Evolutionary conservation across 2,888 invertebrate species (phyloP).

Genomic region (Mongoloraphidia duomilia): DNA sequence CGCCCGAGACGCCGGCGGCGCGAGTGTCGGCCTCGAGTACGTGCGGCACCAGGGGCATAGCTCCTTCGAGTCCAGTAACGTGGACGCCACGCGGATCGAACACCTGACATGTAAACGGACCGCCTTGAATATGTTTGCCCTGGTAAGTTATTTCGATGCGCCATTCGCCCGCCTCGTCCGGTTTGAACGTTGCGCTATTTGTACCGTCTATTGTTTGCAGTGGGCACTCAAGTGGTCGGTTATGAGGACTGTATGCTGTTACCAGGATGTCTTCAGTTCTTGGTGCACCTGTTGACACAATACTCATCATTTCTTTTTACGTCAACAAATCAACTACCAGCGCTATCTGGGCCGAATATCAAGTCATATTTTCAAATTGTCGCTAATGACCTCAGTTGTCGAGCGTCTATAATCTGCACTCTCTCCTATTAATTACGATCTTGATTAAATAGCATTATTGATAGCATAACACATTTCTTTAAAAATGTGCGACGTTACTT

Average conservation of each 20-base stretch:
- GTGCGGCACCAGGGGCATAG: constrained; percentile 72
- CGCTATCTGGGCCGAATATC: background rate
- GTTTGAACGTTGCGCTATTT: constrained; percentile 92
- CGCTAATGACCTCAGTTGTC: background rate
- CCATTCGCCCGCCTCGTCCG: constrained; percentile 95
- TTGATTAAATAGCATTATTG: no score
- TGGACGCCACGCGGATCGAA: constrained; percentile 87
- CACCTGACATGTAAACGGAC: constrained; percentile 91
- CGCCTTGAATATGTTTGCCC: constrained; percentile 88
- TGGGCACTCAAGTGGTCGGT: constrained; percentile 65
- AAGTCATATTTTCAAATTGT: background rate
- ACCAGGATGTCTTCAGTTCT: constrained; percentile 76
- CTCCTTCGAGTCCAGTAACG: constrained; percentile 66
- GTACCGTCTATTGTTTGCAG: constrained; percentile 78
- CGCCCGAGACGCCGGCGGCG: constrained; percentile 71
- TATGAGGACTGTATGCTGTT: constrained; percentile 83
- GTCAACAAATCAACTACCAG: background rate
- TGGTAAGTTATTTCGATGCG: constrained; percentile 91
- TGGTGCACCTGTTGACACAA: constrained; percentile 46
- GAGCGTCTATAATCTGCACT: background rate
- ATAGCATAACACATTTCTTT: no score
- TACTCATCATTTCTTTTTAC: background rate
- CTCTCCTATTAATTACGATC: no score
- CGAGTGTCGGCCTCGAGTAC: constrained; percentile 62
- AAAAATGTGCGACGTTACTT: no score